Evolutionary conservation across 2,113 vertebrate species (phyloP), one percentile per base, ranked within the genome.

Genomic region (Leucosticte australis): DNA sequence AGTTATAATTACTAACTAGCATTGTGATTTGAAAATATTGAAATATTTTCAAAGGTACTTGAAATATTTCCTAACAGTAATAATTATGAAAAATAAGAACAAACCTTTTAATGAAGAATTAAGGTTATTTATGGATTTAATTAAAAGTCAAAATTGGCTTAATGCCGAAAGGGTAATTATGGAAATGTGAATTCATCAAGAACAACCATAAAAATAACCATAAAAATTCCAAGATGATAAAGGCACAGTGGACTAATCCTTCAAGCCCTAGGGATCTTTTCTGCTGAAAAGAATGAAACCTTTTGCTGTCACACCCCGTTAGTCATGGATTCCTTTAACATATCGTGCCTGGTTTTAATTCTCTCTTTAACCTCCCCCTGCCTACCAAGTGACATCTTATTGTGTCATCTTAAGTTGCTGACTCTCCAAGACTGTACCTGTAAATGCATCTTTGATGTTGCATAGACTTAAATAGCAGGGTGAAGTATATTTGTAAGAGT

Each of bases 181-280:
- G 83, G 98, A 98, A 98, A 98, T 96, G 96, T 96, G 96, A 97
- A 98, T 98, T 98, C 79, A 97, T 98, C 96, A 97, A 84, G 97
- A 98, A 97, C 96, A 97, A 96, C 97, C 96, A 97, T 98, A 97
- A 87, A 98, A 98, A 97, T 97, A 97, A 96, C 97, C 96, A 97
- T 98, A 98, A 98, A 98, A 98, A 98, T 98, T 98, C 98, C 97
- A 97, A 97, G 94, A 96, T 98, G 98, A 98, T 98, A 98, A 98
- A 98, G 97, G 94, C 96, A 92, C 88, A 95, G 92, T 91, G 71
- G 92, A 97, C 95, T 96, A 98, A 98, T 98, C 94, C 96, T 92
- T 96, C 78, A 93, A 97, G 67, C 97, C 96, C 65, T 97, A 85
- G 97, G 98, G 96, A 97, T 97, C 97, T 97, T 84, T 96, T 98